phyloP scores from a whole-genome alignment of 2,888 invertebrate genomes.

The Ectemnius cavifrons region DNA sequence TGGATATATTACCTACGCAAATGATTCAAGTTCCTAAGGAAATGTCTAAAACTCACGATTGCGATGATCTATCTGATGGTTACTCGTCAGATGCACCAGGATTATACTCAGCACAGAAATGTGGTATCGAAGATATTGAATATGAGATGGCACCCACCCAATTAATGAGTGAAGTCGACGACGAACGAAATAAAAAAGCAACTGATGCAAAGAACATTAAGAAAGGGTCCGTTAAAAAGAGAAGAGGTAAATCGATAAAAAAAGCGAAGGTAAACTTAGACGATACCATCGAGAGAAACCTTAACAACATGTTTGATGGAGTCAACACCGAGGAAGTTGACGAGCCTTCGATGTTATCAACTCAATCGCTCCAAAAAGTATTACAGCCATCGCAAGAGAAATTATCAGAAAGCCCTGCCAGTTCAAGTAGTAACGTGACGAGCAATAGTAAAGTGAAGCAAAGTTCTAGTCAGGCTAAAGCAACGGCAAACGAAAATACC shows the following conservation, averaged over 20 bases:
- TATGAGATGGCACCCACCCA: conserved; percentile 58
- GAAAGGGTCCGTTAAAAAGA: conserved; percentile 2
- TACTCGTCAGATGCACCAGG: neutral
- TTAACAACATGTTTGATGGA: conserved; percentile 65
- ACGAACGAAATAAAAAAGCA: neutral
- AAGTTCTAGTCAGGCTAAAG: neutral
- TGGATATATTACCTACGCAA: neutral
- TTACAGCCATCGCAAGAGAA: conserved; percentile 58
- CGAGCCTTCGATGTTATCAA: conserved; percentile 60
- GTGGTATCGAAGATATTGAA: conserved; percentile 39
- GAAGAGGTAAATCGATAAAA: neutral
- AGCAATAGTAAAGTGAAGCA: neutral
- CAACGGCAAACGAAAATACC: conserved; percentile 9
- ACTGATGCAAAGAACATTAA: neutral
- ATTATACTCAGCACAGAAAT: neutral
- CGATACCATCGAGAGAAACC: conserved; percentile 61
- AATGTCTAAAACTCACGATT: neutral
- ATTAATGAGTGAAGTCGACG: conserved; percentile 22
- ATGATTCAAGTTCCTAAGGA: neutral
- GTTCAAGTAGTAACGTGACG: neutral
- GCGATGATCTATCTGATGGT: neutral
- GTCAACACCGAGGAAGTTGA: conserved; percentile 42
- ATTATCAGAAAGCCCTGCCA: neutral
- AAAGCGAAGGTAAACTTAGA: conserved; percentile 28
- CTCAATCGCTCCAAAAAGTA: conserved; percentile 66